Conservation (phyloP, 1,140 invertebrate species). For the Microplitis demolitor region DNA sequence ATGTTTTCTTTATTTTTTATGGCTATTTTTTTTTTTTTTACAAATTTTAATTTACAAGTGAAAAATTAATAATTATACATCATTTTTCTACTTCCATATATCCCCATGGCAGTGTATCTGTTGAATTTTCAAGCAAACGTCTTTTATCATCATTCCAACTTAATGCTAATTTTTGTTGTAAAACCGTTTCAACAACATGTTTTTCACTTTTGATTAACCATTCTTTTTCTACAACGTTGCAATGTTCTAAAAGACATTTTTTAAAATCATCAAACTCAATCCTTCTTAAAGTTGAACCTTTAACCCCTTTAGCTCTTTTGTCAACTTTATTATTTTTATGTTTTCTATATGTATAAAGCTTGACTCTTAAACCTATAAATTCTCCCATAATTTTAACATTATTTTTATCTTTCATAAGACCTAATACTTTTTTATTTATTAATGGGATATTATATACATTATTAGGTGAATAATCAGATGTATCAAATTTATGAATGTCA, state of each 20-base stretch:
- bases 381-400: background rate
- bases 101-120: conserved; percentile 15
- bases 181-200: background rate
- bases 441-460: no score
- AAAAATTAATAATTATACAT: no score
- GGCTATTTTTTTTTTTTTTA: no score
- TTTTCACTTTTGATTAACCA: background rate
- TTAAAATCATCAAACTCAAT: conserved; percentile 9
- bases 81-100: background rate
- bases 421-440: no score
- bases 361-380: conserved; percentile 19
- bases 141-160: conserved; percentile 15
- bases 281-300: conserved; percentile 11
- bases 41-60: no score
- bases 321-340: conserved; percentile 5
- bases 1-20: no score
- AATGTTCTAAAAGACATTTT: background rate
- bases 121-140: background rate
- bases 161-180: background rate
- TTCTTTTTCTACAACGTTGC: background rate
- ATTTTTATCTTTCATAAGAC: background rate
- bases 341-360: background rate
- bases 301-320: background rate
- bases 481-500: no score
- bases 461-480: no score